Evolutionary conservation across 2,888 invertebrate genomes (phyloP), one percentile per base, ranked within the genome.

Genomic region (Lepetodrilus schrolli): DNA sequence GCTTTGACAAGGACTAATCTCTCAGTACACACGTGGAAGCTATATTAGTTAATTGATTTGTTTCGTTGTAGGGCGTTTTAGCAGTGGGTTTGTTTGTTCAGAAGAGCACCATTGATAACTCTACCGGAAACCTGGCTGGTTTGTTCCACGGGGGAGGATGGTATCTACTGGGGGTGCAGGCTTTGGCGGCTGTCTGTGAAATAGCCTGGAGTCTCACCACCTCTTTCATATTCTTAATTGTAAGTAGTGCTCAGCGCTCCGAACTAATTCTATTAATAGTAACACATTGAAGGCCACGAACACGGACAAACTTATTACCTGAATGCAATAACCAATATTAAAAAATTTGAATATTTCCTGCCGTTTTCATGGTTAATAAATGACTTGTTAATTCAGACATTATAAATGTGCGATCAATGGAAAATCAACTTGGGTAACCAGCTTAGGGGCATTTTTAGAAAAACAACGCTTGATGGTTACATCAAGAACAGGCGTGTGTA

Each of bases 41-140:
- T n/a, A n/a, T n/a, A n/a, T n/a, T n/a, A n/a, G n/a, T n/a, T n/a
- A n/a, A n/a, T n/a, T 43, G 13, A 7, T 43, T 13, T 43, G n/a
- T 21, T 7, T 74, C 73, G 4, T 23, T 74, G 1, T 74, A 88
- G 96, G 96, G 97, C 8, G 94, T 96, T 21, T 75, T 96, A 17
- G 95, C 96, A 0, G 96, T 97, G 0, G 97, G 97, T 0, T 91
- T 97, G 0, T 97, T 97, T 87, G 96, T 96, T 8, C 94, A 96
- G 73, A 93, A 95, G 89, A 96, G 97, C 0, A 78, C 82, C 4
- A 70, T 96, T 0, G 92, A 96, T 88, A 93, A 93, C 50, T 95
- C 96, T 0, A 97, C 96, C 0, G 93, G 93, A 4, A 91, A 91
- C 4, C 81, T 89, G 47, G 83, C 87, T 38, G 92, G 92, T 0